Percentiles rank a stretch among this genome's conserved stretches.
Evolutionary conservation across 1,140 invertebrate genomes (phyloP).

Genomic region (Diuraphis noxia): DNA sequence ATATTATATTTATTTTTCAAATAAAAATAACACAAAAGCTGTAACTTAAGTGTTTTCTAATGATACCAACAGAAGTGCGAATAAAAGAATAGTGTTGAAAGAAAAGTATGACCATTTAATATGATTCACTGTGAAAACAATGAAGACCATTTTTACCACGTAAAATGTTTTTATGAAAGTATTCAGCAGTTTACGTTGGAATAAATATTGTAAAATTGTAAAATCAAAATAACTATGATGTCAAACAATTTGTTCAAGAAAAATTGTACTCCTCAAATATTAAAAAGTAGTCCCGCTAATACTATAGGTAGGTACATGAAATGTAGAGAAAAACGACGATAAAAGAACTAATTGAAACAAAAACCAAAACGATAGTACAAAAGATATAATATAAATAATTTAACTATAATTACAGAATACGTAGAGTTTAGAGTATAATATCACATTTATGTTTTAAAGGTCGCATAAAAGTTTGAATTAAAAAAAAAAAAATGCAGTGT

Average conservation of each 20-base stretch:
- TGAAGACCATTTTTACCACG: neutral
- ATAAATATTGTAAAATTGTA: neutral
- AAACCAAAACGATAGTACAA: neutral
- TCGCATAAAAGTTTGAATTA: no score
- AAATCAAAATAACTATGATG: neutral
- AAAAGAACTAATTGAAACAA: neutral
- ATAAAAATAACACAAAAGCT: neutral
- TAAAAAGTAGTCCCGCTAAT: neutral
- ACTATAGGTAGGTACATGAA: neutral
- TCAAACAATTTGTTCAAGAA: neutral
- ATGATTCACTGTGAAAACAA: neutral
- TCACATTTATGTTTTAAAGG: no score
- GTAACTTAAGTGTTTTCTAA: neutral
- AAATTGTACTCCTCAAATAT: neutral
- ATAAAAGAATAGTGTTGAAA: neutral
- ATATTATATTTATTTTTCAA: constrained; percentile 9
- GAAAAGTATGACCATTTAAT: neutral
- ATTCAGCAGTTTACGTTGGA: neutral
- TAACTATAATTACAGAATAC: no score
- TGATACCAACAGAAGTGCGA: neutral
- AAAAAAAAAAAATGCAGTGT: no score
- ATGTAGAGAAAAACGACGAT: neutral
- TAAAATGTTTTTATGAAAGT: neutral
- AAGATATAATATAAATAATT: no score
- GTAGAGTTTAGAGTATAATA: no score